Evolutionary conservation across 1,140 invertebrate genomes (phyloP), one percentile per base, ranked within the genome.

Genomic region (Drosophila paulistorum): DNA sequence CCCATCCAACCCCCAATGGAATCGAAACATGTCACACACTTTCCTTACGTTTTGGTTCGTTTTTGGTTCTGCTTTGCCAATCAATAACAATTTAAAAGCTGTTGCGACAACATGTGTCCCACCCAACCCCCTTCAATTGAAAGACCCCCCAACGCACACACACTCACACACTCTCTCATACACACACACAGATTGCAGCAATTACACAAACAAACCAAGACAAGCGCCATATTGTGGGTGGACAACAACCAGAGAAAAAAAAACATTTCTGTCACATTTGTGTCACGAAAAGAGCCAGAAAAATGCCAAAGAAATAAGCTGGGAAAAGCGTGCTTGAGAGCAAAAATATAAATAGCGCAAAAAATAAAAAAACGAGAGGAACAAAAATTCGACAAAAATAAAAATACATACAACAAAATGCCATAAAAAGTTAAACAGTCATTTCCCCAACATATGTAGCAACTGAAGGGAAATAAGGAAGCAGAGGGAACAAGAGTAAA

Each of bases 11-110:
- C 54, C 64, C 23, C 14, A 23, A 30, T 13, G 23, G 10, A 13
- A 54, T 39, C 6, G 68, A 83, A 86, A 75, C 71, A 75, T 86
- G 78, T 84, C 74, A 74, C 78, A 78, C 45, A 68, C 71, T 33
- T 65, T 59, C 54, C 37, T 20, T 60, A 20, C 41, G 73, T 26
- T 41, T 23, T 26, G 13, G n/a, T 63, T 26, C 41, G n/a, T 63
- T 63, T 30, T 26, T 45, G 23, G 61, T 41, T 65, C 26, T 65
- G 20, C 57, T 45, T 51, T 71, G 61, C 79, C 83, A 86, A 86
- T 86, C 83, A 86, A 86, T 86, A 86, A 87, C 79, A 83, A 86
- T 86, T 86, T 86, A 86, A 87, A 86, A 86, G 83, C 83, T 86
- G 83, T 86, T 86, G 67, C 65, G 72, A 87, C 83, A 86, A 87